phyloP scores from a whole-genome alignment of 2,113 vertebrate species.

The Aepyceros melampus region DNA sequence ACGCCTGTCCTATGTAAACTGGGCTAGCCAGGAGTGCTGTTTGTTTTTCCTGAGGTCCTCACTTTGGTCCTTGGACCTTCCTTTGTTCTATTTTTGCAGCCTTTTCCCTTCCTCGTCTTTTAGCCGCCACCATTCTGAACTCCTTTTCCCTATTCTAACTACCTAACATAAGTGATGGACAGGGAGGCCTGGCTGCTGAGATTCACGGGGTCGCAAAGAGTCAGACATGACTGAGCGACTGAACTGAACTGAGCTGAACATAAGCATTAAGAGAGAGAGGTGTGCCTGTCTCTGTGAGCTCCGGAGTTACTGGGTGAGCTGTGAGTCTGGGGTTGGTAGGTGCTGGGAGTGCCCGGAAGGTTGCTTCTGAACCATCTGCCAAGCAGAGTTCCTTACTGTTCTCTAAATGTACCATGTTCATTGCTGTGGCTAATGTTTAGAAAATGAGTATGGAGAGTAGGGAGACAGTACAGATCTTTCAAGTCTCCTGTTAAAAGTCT shows the following conservation, averaged over 20 bases:
- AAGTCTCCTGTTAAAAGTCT: neutral
- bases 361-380: neutral
- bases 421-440: conserved; percentile 41
- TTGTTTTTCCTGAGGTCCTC: neutral
- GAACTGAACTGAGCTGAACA: too few relatives aligned
- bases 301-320: neutral
- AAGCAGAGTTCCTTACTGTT: conserved; percentile 11
- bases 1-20: neutral
- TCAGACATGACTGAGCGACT: too few relatives aligned
- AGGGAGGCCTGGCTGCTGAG: too few relatives aligned
- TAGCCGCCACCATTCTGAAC: neutral
- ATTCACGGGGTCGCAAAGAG: too few relatives aligned
- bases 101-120: neutral
- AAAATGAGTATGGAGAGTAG: conserved; percentile 15
- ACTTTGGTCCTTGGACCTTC: neutral
- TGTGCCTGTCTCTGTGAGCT: neutral
- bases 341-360: neutral
- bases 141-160: neutral
- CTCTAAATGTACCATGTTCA: neutral
- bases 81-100: fast-evolving
- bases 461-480: neutral
- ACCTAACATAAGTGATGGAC: neutral
- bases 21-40: neutral
- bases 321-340: neutral
- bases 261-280: too few relatives aligned